These are phyloP conservation scores for Aphidius colemani DNA, from an alignment of 2,888 invertebrate species.

Conservation along the genomic window DNA sequence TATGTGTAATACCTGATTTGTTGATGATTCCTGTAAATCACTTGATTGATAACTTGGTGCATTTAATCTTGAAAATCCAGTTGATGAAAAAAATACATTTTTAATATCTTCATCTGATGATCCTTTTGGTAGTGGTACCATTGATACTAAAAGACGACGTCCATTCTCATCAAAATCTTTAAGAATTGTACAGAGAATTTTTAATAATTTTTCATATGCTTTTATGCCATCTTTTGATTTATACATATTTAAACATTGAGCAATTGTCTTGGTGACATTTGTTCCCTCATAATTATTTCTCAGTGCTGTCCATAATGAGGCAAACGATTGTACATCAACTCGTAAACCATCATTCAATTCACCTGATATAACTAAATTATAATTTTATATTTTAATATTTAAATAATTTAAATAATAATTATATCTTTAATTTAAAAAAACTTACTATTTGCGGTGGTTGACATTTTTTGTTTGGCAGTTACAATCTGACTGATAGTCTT, in stretches of 20 bases:
- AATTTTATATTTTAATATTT: constrained; percentile 11
- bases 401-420: constrained; percentile 31
- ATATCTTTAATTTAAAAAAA: constrained; percentile 19
- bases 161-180: constrained; percentile 43
- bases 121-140: constrained; percentile 45
- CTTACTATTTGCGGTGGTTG: constrained; percentile 25
- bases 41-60: constrained; percentile 37
- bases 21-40: not conserved
- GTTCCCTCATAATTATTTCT: constrained; percentile 41
- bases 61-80: constrained; percentile 41
- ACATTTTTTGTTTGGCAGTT: constrained; percentile 24
- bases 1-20: not conserved
- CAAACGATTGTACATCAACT: constrained; percentile 40
- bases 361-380: constrained; percentile 22
- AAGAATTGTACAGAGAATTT: constrained; percentile 41
- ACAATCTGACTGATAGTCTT: constrained; percentile 19
- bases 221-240: constrained; percentile 48
- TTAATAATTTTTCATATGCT: constrained; percentile 45
- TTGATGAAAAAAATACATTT: constrained; percentile 43
- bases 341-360: constrained; percentile 32
- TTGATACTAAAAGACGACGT: constrained; percentile 44
- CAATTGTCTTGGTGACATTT: constrained; percentile 43
- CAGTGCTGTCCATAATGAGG: constrained; percentile 42
- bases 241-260: constrained; percentile 46
- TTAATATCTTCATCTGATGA: constrained; percentile 39